Base-by-base conservation (phyloP, 2,113 vertebrate species). In the Scartelaos histophorus region DNA sequence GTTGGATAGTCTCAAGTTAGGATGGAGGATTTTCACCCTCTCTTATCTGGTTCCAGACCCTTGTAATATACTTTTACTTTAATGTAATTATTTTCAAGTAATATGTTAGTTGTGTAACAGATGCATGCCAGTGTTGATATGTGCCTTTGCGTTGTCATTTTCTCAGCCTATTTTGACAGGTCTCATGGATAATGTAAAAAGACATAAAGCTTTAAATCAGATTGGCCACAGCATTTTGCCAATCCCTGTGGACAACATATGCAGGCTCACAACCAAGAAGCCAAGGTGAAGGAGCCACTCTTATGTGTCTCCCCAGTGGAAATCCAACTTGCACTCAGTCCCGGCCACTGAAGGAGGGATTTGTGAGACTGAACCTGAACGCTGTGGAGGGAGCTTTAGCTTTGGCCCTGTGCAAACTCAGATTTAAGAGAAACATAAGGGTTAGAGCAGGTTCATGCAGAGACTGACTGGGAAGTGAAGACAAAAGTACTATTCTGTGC, bases 331-430 rank as follows among this genome's bases (percentile, higher is more conserved):
- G 81, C 85, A 76, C 69, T 80, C 85, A 82, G 71, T 83, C 83
- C 66, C 86, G 68, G 80, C 82, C 85, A 82, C 81, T 77, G 88
- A 90, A 73, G 76, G 61, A 75, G 77, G 87, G 80, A 90, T 90
- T 88, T 85, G 84, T 83, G 88, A 90, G 84, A 88, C 82, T 82
- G 54, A 29, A 79, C 79, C 87, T 69, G 69, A 87, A 88, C 78
- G 81, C 83, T 76, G 80, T 80, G 87, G 80, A 73, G 80, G 79
- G 84, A 73, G 90, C 87, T 91, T 90, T 85, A 77, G 84, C 88
- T 90, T 87, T 79, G 81, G 83, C 84, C 76, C 73, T 82, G 83
- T 90, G 88, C 86, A 90, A 90, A 90, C 88, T 81, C 78, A 87
- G 87, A 90, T 87, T 87, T 80, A 71, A 85, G 82, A 75, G 85